phyloP scores from a whole-genome alignment of 2,888 invertebrate genomes.

The Stegana nigrithorax region DNA sequence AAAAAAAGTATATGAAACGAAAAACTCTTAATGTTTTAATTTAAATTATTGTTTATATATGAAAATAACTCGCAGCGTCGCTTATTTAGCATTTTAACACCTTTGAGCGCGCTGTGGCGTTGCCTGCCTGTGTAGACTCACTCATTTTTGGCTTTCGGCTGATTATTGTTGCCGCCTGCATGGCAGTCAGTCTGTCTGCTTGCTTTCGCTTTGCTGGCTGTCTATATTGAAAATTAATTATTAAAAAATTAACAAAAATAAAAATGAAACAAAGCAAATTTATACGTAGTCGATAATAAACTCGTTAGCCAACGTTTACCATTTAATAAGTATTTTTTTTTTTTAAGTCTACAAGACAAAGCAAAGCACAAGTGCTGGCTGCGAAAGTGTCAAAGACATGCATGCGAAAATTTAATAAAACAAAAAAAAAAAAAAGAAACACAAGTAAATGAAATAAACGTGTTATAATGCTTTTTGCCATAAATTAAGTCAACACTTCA shows the following conservation, averaged over 20 bases:
- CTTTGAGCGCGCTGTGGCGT: conserved; percentile 26
- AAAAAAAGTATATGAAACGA: not conserved
- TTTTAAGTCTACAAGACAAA: not conserved
- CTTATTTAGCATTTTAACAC: conserved; percentile 52
- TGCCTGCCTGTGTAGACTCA: not conserved
- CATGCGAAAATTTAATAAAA: too few relatives aligned
- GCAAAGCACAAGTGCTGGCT: too few relatives aligned
- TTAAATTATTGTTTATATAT: conserved; percentile 31
- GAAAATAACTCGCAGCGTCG: conserved; percentile 25
- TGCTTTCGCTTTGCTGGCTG: too few relatives aligned
- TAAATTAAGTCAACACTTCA: too few relatives aligned
- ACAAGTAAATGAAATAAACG: too few relatives aligned
- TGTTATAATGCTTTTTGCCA: too few relatives aligned
- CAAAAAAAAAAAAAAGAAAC: too few relatives aligned
- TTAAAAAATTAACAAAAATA: conserved; percentile 28
- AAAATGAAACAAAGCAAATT: conserved; percentile 17
- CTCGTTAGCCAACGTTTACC: conserved; percentile 39
- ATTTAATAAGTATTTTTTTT: too few relatives aligned
- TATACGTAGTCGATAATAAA: conserved; percentile 13
- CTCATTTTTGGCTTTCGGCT: not conserved
- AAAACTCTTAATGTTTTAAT: conserved; percentile 19
- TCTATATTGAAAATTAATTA: too few relatives aligned
- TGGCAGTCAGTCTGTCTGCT: too few relatives aligned
- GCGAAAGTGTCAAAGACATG: not conserved
- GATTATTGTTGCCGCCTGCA: not conserved